These are phyloP conservation scores for Nomada goodeniana DNA, from an alignment of 2,888 invertebrate genomes.

Conservation along the genomic window DNA sequence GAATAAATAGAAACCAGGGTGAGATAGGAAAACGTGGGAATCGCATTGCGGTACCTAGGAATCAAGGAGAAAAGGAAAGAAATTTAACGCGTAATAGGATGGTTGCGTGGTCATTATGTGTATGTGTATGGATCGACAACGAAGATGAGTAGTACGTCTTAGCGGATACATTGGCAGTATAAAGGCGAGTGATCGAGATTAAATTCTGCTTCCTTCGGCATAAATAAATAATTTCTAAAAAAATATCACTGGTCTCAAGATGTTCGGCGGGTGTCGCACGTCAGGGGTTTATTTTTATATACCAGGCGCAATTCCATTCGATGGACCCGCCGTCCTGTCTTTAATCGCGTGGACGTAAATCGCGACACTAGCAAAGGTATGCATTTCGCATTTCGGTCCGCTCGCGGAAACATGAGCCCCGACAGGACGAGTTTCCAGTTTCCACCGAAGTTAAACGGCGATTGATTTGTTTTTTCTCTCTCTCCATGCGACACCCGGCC, in stretches of 20 bases:
- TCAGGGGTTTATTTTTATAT: constrained; percentile 7
- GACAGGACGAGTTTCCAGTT: background rate
- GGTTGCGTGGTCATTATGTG: constrained; percentile 49
- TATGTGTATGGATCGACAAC: constrained; percentile 59
- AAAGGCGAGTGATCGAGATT: constrained; percentile 77
- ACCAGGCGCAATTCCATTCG: constrained; percentile 12
- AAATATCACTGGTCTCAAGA: constrained; percentile 83
- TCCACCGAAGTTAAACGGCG: background rate
- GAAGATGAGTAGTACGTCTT: constrained; percentile 72
- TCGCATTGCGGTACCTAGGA: constrained; percentile 61
- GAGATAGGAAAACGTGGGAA: constrained; percentile 45
- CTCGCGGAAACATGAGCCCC: background rate
- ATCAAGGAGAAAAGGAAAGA: constrained; percentile 53
- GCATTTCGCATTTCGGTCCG: background rate
- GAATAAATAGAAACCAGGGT: constrained; percentile 49
- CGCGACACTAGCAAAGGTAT: no score
- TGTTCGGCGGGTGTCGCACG: constrained; percentile 65
- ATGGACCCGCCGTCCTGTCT: constrained; percentile 15
- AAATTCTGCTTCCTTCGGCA: constrained; percentile 77
- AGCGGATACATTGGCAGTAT: constrained; percentile 80
- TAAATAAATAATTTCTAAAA: constrained; percentile 83
- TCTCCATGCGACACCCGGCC: constrained; percentile 60
- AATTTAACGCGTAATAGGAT: constrained; percentile 53
- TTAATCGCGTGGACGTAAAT: background rate
- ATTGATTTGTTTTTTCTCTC: background rate